Evolutionary conservation across 2,888 invertebrate species (phyloP), one percentile per base, ranked within the genome.

Genomic region (Hetaerina titia): DNA sequence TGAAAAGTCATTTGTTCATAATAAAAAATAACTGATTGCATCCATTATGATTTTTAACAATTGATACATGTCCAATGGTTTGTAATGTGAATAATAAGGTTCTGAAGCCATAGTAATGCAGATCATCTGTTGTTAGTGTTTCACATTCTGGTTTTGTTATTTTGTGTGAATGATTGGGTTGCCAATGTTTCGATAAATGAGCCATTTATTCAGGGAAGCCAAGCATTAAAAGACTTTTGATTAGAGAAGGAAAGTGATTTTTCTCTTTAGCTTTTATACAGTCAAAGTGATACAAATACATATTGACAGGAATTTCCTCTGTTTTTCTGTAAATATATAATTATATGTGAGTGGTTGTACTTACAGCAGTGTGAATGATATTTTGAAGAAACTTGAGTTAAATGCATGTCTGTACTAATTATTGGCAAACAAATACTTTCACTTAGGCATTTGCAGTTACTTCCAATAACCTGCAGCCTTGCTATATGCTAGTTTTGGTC

Each of bases 201-300:
- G 81, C 81, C 81, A 81, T 13, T 81, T 81, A 81, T 81, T 81
- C 81, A 81, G 81, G 81, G 81, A 81, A 81, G 81, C 31, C 81
- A 81, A 81, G 81, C 81, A 81, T 81, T 81, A 81, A 81, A 81
- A 81, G 81, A 81, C 81, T 81, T 81, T 81, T 81, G 81, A 81
- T 31, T 81, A 81, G 31, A 81, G 81, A 81, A 81, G 31, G 81
- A 81, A n/a, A 81, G 81, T 81, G 31, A 81, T 81, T 81, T 81
- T 81, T 81, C 81, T 81, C 81, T 31, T 81, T 81, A 81, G 81
- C 81, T 81, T 81, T 81, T 81, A 81, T 81, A 81, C 81, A 81
- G 81, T 31, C 31, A 31, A 81, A 31, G 81, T 81, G 81, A 81
- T 81, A 81, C 15, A 81, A 81, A 81, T 81, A 81, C 81, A 81